phyloP scores from a whole-genome alignment of 2,797 vertebrate genomes.

The Argyrosomus regius region DNA sequence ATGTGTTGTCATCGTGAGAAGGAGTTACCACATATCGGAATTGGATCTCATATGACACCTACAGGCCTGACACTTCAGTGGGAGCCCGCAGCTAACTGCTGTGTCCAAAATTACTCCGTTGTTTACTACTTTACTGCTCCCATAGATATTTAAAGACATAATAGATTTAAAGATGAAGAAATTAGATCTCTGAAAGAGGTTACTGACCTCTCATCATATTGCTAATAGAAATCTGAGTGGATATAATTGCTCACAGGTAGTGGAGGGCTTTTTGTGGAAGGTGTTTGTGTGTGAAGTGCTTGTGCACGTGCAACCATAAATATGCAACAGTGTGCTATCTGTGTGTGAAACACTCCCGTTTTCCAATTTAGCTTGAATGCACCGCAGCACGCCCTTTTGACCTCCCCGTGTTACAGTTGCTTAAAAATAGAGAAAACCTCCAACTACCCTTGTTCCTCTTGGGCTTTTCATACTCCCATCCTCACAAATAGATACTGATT shows the following conservation, averaged over 20 bases:
- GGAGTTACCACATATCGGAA: too few species aligned
- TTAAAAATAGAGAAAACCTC: constrained; percentile 49
- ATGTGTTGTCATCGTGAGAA: too few species aligned
- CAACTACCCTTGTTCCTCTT: constrained; percentile 15
- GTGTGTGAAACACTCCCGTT: constrained; percentile 2
- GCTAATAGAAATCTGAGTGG: constrained; percentile 10
- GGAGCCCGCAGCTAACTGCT: background rate
- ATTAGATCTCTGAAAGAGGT: constrained; percentile 20
- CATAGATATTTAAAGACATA: background rate
- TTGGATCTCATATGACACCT: too few species aligned
- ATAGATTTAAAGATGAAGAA: constrained; percentile 3
- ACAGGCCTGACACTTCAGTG: too few species aligned
- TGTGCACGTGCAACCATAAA: background rate
- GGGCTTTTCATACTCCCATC: constrained; percentile 7
- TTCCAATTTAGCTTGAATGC: constrained; percentile 23
- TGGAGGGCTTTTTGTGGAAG: background rate
- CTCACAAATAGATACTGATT: constrained; percentile 20
- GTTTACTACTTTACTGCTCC: background rate
- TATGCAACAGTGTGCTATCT: background rate
- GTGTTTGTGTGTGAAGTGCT: too few species aligned
- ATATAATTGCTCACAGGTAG: constrained; percentile 10
- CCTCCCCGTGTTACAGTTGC: constrained; percentile 34
- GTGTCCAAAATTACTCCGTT: background rate
- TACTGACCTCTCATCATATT: constrained; percentile 34
- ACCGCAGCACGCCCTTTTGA: constrained; percentile 35